Conservation (phyloP, 1,140 invertebrate species). For the Drosophila albomicans region DNA sequence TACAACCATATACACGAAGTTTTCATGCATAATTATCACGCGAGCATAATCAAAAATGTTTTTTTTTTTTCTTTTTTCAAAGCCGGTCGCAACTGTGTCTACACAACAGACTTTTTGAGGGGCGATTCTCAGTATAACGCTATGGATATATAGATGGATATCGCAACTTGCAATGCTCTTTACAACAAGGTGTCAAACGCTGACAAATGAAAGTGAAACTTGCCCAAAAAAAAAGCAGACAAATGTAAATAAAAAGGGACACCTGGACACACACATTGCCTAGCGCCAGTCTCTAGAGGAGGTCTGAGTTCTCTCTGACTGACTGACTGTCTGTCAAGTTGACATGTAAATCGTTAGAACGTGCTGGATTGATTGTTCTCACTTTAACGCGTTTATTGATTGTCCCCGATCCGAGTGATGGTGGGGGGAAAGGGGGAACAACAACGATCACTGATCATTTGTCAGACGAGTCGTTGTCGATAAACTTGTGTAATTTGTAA, state of each 20-base stretch:
- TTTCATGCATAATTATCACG: constrained; percentile 76
- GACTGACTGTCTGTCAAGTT: constrained; percentile 65
- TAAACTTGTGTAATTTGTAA: constrained; percentile 66
- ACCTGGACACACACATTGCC: constrained; percentile 76
- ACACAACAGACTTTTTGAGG: constrained; percentile 9
- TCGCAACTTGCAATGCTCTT: constrained; percentile 46
- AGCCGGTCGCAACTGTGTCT: constrained; percentile 67
- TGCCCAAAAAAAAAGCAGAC: constrained; percentile 15
- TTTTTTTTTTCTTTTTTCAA: constrained; percentile 32
- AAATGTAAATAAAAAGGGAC: constrained; percentile 29
- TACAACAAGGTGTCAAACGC: constrained; percentile 74
- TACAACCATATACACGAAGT: neutral
- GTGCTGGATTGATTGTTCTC: constrained; percentile 79
- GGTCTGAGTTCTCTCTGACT: constrained; percentile 7
- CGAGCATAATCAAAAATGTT: constrained; percentile 71
- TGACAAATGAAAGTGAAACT: constrained; percentile 82
- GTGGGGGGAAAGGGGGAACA: neutral
- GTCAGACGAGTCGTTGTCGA: constrained; percentile 47
- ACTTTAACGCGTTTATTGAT: constrained; percentile 53
- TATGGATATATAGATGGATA: constrained; percentile 47
- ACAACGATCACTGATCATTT: constrained; percentile 59
- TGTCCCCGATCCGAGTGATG: constrained; percentile 10
- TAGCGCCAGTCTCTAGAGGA: constrained; percentile 44
- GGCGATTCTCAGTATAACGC: constrained; percentile 1
- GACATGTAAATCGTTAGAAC: constrained; percentile 82